Conservation (phyloP, 1,140 invertebrate species). For the Pectinophora gossypiella region DNA sequence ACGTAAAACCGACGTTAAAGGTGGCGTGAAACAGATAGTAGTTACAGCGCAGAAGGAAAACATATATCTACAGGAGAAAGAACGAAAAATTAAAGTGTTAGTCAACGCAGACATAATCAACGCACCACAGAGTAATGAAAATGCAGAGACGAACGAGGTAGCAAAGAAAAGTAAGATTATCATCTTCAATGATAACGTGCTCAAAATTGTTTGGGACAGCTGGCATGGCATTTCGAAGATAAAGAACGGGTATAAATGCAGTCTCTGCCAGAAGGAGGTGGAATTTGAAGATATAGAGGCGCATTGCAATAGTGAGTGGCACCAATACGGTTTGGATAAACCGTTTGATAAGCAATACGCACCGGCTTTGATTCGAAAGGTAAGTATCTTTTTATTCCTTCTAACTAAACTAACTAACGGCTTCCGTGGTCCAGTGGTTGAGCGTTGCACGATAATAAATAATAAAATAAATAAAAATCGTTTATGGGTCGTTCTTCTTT, state of each 20-base stretch:
- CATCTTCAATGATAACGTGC: slow-evolving; percentile 2
- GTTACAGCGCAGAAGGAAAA: slow-evolving; percentile 12
- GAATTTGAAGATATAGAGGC: neutral
- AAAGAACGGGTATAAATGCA: slow-evolving; percentile 9
- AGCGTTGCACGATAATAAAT: no score
- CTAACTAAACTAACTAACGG: no score
- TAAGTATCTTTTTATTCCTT: no score
- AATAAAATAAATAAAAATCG: no score
- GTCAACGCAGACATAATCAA: slow-evolving; percentile 2
- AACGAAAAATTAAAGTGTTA: slow-evolving; percentile 6
- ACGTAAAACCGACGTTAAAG: neutral
- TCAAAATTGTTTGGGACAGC: no score
- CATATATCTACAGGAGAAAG: slow-evolving; percentile 5
- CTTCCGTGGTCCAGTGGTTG: no score
- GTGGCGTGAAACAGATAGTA: slow-evolving; percentile 6
- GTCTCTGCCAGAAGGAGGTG: slow-evolving; percentile 10
- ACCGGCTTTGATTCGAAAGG: slow-evolving; percentile 14
- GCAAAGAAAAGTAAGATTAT: slow-evolving; percentile 22
- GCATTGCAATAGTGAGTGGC: slow-evolving; percentile 9
- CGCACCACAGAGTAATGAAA: neutral
- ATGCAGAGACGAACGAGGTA: neutral
- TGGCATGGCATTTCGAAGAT: slow-evolving; percentile 18
- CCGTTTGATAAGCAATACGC: slow-evolving; percentile 7
- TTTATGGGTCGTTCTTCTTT: no score
- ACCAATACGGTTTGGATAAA: neutral